Evolutionary conservation across 2,113 vertebrate species (phyloP).

Genomic region (Bothrops jararaca): DNA sequence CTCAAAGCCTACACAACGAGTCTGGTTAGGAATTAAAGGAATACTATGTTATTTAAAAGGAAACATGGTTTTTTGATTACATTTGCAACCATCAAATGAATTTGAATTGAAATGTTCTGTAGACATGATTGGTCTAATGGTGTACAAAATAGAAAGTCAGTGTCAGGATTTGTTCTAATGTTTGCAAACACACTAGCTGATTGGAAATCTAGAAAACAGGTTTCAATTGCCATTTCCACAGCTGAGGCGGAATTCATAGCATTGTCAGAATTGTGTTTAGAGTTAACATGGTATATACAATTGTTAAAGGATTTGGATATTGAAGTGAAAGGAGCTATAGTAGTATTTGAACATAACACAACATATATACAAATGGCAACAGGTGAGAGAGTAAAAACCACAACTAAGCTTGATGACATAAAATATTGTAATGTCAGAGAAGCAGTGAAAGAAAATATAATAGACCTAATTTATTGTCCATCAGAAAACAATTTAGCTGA

Average conservation of each 20-base stretch:
- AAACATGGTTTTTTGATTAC: background rate
- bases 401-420: background rate
- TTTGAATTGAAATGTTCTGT: background rate
- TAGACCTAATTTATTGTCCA: background rate
- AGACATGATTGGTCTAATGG: background rate
- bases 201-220: background rate
- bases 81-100: background rate
- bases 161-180: background rate
- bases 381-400: background rate
- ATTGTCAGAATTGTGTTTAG: background rate
- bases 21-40: background rate
- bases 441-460: background rate
- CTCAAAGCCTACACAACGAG: background rate
- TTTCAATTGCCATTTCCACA: background rate
- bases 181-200: background rate
- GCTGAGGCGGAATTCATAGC: background rate
- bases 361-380: background rate
- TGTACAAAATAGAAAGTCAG: background rate
- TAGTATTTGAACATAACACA: background rate
- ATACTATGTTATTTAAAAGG: background rate
- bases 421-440: background rate
- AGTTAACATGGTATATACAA: background rate
- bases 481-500: background rate
- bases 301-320: background rate
- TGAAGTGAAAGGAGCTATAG: background rate